Conservation (phyloP, 2,888 invertebrate species). For the Cyclophora albipunctata region DNA sequence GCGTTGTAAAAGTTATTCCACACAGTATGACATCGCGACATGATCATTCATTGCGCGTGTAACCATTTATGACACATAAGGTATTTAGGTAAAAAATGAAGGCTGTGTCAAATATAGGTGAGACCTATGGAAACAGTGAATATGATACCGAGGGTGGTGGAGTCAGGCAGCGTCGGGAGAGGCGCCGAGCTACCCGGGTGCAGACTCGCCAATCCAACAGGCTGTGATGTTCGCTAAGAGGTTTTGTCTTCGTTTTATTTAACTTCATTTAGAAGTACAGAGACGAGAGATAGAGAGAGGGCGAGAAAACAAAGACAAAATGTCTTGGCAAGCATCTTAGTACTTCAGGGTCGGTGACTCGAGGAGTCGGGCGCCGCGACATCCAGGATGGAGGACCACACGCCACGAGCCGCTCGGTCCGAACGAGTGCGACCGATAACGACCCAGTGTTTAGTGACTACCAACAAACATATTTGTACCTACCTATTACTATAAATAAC, state of each 20-base stretch:
- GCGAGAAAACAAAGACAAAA: too few relatives aligned
- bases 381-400: not conserved
- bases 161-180: not conserved
- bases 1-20: too few relatives aligned
- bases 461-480: constrained; percentile 58
- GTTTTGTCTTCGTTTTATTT: too few relatives aligned
- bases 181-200: not conserved
- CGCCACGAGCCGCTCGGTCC: not conserved
- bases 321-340: too few relatives aligned
- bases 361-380: too few relatives aligned
- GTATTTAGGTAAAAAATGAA: constrained; percentile 45
- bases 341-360: too few relatives aligned
- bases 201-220: too few relatives aligned
- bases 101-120: constrained; percentile 57
- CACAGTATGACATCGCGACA: too few relatives aligned
- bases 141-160: constrained; percentile 12
- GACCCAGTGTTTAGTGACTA: constrained; percentile 28
- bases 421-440: constrained; percentile 2
- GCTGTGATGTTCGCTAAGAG: too few relatives aligned
- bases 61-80: constrained; percentile 24
- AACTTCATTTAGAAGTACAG: too few relatives aligned
- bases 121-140: constrained; percentile 36
- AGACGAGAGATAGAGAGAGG: too few relatives aligned
- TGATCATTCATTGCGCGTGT: too few relatives aligned
- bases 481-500: constrained; percentile 60